phyloP scores from a whole-genome alignment of 2,113 vertebrate species.

The Arenaria interpres region DNA sequence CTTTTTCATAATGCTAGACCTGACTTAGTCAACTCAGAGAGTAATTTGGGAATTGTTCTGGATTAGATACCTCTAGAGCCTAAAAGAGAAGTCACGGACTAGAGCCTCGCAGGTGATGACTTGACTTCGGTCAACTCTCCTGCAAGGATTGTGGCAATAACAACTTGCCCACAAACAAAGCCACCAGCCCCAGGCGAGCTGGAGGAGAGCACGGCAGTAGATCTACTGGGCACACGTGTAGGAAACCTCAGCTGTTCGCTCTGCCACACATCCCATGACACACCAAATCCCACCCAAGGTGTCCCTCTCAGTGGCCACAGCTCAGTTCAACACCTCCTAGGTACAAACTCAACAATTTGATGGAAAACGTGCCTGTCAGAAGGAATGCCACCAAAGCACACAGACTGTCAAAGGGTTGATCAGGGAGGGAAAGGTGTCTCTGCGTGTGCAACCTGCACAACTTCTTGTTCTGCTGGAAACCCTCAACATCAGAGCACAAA shows the following conservation, averaged over 20 bases:
- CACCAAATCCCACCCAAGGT: neutral
- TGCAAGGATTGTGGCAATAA: neutral
- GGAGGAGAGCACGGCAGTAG: neutral
- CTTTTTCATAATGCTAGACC: neutral
- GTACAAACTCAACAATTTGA: neutral
- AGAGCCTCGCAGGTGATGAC: neutral
- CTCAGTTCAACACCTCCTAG: neutral
- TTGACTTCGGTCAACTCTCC: neutral
- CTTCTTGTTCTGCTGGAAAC: neutral
- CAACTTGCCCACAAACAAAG: neutral
- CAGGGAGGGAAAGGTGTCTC: neutral
- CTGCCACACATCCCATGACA: neutral
- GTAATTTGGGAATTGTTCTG: neutral
- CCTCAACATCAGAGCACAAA: neutral
- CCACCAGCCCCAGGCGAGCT: neutral
- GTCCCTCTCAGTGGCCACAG: neutral
- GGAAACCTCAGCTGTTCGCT: neutral
- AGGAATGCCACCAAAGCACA: neutral
- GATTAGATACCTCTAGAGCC: neutral
- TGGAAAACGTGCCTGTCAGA: neutral
- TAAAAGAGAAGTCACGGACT: neutral
- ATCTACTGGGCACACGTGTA: neutral
- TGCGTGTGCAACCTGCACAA: fast-evolving
- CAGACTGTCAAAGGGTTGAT: neutral
- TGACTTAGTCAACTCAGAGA: neutral